Evolutionary conservation across 2,888 invertebrate species (phyloP).

Genomic region (Marronus borbonicus): DNA sequence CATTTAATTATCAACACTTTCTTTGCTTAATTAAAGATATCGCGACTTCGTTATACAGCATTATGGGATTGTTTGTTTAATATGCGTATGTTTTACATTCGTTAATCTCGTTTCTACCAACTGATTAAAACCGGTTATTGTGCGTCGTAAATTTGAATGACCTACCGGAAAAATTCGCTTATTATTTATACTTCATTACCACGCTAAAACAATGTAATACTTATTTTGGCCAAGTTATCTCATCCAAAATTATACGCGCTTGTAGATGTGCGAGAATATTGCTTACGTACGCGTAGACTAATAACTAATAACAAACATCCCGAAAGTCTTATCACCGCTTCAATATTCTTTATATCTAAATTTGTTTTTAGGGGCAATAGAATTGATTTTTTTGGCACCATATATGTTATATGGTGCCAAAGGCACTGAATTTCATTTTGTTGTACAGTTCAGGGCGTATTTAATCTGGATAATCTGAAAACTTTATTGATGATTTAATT

Average conservation of each 20-base stretch:
- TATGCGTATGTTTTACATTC: slow-evolving; percentile 21
- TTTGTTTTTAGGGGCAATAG: too few species aligned
- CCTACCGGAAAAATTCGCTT: slow-evolving; percentile 24
- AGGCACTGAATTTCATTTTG: too few species aligned
- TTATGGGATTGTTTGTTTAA: slow-evolving; percentile 36
- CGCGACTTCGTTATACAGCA: slow-evolving; percentile 17
- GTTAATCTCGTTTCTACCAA: slow-evolving; percentile 15
- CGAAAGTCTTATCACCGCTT: too few species aligned
- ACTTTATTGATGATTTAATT: too few species aligned
- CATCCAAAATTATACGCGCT: background rate
- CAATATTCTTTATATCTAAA: too few species aligned
- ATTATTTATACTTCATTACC: slow-evolving; percentile 15
- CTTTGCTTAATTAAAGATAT: slow-evolving; percentile 23
- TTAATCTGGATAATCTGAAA: too few species aligned
- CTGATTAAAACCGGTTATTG: slow-evolving; percentile 27
- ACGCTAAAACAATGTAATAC: slow-evolving; percentile 4
- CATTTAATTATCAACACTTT: slow-evolving; percentile 8
- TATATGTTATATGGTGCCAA: too few species aligned
- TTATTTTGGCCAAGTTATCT: slow-evolving; percentile 28
- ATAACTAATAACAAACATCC: too few species aligned
- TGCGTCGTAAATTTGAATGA: slow-evolving; percentile 21
- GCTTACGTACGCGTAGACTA: background rate
- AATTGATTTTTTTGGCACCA: too few species aligned
- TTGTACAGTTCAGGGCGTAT: too few species aligned
- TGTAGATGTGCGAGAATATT: background rate